Evolutionary conservation across 2,113 vertebrate species (phyloP).

Genomic region (Caloenas nicobarica): DNA sequence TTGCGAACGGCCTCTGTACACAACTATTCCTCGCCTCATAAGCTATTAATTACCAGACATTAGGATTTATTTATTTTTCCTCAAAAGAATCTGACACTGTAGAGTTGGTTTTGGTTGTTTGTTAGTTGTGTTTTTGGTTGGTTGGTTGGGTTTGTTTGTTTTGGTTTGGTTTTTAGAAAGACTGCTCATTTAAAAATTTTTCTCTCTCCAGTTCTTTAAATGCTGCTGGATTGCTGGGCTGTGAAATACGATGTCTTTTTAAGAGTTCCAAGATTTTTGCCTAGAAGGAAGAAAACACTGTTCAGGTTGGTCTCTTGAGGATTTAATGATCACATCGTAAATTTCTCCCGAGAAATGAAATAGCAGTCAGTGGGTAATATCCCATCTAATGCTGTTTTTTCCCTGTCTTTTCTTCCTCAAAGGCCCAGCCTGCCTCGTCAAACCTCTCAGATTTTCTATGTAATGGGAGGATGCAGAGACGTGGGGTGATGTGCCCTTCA

Average conservation of each 20-base stretch:
- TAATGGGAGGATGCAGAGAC: not conserved
- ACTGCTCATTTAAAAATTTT: not conserved
- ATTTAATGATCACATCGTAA: conserved; percentile 43
- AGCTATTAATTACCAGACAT: conserved; percentile 30
- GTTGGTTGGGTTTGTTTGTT: too few relatives aligned
- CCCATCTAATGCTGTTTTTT: not conserved
- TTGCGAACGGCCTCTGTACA: not conserved
- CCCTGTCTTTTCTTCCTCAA: not conserved
- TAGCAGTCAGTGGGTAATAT: conserved; percentile 15
- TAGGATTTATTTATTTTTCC: conserved; percentile 17
- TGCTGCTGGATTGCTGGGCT: conserved; percentile 39
- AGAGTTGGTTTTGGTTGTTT: not conserved
- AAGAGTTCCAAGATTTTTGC: conserved; percentile 53
- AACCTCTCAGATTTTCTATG: not conserved
- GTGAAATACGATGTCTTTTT: conserved; percentile 31
- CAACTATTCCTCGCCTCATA: not conserved
- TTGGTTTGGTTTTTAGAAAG: too few relatives aligned
- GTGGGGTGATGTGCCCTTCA: not conserved
- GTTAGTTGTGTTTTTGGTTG: too few relatives aligned
- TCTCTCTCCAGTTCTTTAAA: not conserved
- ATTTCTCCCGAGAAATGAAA: conserved; percentile 47
- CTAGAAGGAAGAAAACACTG: conserved; percentile 51
- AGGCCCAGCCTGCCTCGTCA: not conserved
- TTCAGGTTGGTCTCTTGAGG: conserved; percentile 56
- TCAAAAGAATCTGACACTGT: not conserved